Evolutionary conservation across 2,113 vertebrate genomes (phyloP), one percentile per base, ranked within the genome.

Genomic region (Vicugna pacos): DNA sequence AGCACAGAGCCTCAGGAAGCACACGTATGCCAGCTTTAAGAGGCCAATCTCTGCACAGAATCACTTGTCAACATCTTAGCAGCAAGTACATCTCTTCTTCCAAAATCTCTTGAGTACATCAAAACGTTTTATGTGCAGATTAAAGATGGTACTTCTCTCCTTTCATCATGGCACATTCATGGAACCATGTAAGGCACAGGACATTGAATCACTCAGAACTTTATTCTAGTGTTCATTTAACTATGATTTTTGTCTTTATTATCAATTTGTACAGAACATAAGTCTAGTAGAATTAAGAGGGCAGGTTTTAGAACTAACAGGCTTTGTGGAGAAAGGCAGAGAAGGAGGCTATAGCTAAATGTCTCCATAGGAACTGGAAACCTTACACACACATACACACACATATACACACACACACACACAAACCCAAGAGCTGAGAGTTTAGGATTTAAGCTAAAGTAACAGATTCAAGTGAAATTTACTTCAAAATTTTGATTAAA

Each of bases 401-500:
- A 38, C 38, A 5, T 5, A 38, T 5, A 38, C 38, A 38, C 38
- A 38, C 38, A 38, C 38, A 38, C 38, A 42, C 38, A 42, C 38
- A 81, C 4, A 38, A 60, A n/a, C 3, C 50, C 19, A 52, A 87
- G 15, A n/a, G 28, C 1, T 54, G 52, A 8, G 9, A 64, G 32
- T 72, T 72, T 9, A 50, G 35, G 4, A 42, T 75, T 7, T 64
- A 58, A 64, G 12, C 14, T n/a, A 62, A 91, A 58, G 26, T 89
- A 30, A 50, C 1, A 79, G n/a, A 35, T 79, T 0, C 16, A 69
- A 38, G 14, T 67, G 13, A 16, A 58, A 73, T 79, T 79, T 38
- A n/a, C 52, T 89, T 89, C n/a, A 93, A 62, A 87, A 85, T 48
- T 15, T 77, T 82, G 16, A 67, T 92, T 79, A 70, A 32, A 32